phyloP scores from a whole-genome alignment of 2,113 vertebrate genomes.

The Mobula hypostoma region DNA sequence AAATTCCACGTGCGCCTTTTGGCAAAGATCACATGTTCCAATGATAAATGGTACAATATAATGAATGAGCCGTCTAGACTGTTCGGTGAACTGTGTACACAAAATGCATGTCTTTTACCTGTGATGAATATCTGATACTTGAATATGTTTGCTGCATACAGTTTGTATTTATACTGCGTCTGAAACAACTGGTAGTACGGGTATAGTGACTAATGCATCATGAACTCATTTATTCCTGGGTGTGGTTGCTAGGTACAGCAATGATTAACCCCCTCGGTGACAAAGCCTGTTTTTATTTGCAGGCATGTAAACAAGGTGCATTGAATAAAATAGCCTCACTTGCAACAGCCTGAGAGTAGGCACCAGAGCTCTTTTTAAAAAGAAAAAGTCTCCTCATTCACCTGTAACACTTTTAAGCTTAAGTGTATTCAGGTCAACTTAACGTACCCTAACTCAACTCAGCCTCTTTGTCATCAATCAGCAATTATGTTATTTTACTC shows the following conservation, averaged over 20 bases:
- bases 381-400: not conserved
- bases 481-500: too few relatives aligned
- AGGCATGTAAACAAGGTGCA: not conserved
- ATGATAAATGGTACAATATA: not conserved
- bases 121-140: not conserved
- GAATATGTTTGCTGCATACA: not conserved
- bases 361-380: not conserved
- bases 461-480: not conserved
- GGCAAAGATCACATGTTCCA: not conserved
- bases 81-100: not conserved
- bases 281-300: not conserved
- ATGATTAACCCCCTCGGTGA: not conserved
- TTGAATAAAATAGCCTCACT: not conserved
- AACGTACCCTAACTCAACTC: not conserved
- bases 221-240: not conserved
- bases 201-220: not conserved
- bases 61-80: slow-evolving; percentile 23
- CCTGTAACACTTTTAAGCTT: not conserved
- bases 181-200: not conserved
- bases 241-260: not conserved
- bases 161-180: not conserved
- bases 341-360: not conserved
- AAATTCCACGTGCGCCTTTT: not conserved
- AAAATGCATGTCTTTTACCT: not conserved
- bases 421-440: not conserved